A percentile compares a stretch with the other conserved stretches of the same genome.
Conservation (phyloP, 2,797 vertebrate species). For the Eospalax fontanierii region DNA sequence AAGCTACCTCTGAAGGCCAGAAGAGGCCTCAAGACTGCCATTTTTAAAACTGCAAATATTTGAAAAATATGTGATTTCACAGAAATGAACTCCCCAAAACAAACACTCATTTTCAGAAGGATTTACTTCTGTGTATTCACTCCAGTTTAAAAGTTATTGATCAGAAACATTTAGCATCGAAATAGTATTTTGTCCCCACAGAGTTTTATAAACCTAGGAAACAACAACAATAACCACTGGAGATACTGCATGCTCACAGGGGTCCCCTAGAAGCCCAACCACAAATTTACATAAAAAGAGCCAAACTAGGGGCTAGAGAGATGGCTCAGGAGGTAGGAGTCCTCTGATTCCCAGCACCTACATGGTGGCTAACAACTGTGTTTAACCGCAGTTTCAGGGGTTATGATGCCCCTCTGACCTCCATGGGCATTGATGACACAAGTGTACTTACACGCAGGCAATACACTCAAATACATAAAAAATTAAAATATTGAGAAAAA, state of each 20-base stretch:
- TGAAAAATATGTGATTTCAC: neutral
- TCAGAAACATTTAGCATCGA: neutral
- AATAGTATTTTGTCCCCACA: neutral
- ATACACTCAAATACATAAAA: too few relatives aligned
- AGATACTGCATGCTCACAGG: neutral
- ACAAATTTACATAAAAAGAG: neutral
- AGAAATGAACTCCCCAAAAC: neutral
- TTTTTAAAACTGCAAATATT: neutral
- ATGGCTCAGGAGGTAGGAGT: too few relatives aligned
- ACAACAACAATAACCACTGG: neutral
- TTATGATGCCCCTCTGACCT: too few relatives aligned
- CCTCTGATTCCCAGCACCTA: too few relatives aligned
- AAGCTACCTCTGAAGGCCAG: neutral
- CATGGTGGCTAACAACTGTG: too few relatives aligned
- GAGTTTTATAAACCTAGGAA: neutral
- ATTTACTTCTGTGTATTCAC: neutral
- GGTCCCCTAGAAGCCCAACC: neutral
- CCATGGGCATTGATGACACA: too few relatives aligned
- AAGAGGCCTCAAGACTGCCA: neutral
- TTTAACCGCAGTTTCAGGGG: too few relatives aligned
- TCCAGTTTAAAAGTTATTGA: neutral
- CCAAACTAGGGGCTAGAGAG: neutral
- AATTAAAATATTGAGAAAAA: too few relatives aligned
- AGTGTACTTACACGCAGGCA: too few relatives aligned
- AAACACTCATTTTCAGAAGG: constrained; percentile 1